Evolutionary conservation across 2,888 invertebrate species (phyloP).

Genomic region (Clostera curtula): DNA sequence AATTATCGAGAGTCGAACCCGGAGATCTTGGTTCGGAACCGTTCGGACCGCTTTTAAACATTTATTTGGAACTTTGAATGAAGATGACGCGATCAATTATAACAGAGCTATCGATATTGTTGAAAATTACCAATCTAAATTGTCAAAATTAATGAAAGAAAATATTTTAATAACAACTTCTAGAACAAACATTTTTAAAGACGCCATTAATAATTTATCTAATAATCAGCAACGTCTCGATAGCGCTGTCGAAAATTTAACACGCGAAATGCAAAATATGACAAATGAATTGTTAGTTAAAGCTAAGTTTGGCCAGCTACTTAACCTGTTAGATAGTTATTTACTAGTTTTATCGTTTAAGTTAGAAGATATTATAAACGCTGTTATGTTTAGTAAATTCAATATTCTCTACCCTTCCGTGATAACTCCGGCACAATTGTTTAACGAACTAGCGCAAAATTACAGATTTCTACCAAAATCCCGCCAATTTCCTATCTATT

Average conservation of each 20-base stretch:
- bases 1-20: conserved; percentile 16
- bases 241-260: conserved; percentile 9
- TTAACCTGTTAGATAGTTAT: conserved; percentile 12
- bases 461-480: conserved; percentile 9
- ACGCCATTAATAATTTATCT: conserved; percentile 5
- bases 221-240: conserved; percentile 7
- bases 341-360: too few relatives aligned
- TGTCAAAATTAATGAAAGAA: conserved; percentile 15
- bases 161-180: conserved; percentile 16
- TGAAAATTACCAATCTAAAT: conserved; percentile 9
- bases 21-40: conserved; percentile 16
- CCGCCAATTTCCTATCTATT: conserved; percentile 8
- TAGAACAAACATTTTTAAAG: too few relatives aligned
- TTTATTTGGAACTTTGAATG: conserved; percentile 20
- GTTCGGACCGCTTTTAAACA: conserved; percentile 17
- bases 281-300: conserved; percentile 7
- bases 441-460: conserved; percentile 14
- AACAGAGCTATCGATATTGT: conserved; percentile 12
- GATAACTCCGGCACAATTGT: conserved; percentile 16
- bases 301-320: conserved; percentile 7
- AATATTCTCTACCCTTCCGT: conserved; percentile 18
- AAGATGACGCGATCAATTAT: conserved; percentile 17
- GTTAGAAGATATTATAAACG: conserved; percentile 11
- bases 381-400: conserved; percentile 13
- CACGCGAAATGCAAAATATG: conserved; percentile 3